Base-by-base conservation (phyloP, 2,113 vertebrate genomes). In the Corythornis vintsioides region DNA sequence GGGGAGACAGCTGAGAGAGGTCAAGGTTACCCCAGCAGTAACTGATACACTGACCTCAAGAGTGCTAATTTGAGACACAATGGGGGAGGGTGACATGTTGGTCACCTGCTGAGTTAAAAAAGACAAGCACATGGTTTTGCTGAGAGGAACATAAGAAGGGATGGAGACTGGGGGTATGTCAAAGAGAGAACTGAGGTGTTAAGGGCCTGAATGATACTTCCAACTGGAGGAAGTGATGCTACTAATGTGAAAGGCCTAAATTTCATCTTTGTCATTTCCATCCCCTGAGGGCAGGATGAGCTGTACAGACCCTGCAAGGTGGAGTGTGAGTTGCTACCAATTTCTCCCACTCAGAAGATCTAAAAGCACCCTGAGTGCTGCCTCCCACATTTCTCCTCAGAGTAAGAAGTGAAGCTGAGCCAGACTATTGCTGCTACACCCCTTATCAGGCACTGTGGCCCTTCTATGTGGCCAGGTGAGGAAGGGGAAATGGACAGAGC, bases 41-140 rank as follows among this genome's bases (percentile, higher is more conserved):
- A 95, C 74, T 80, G 95, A 96, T 95, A 96, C 70, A 53, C 28
- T 52, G 85, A 92, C 88, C 94, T 92, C 86, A 89, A 78, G 82
- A 93, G 85, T 29, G 87, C 92, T 97, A 96, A 97, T 95, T 82
- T 91, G 89, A 95, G 94, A 93, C 29, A 91, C 87, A 77, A 17
- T 64, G 88, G 60, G 75, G 89, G 92, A 93, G 88, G 79, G 76
- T 73, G 72, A 93, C 82, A 89, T 9, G 67, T 7, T 88, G 65
- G 89, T 92, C 95, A 95, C 28, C 65, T 75, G 91, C 94, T 95
- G 86, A 80, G 65, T 86, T 89, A 86, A 83, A 92, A 92, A 90
- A 92, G 77, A 90, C 75, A 83, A 88, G 76, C 56, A 60, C 15
- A 7, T 72, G 21, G 55, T 71, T 88, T 95, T 77, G 55, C 63